Evolutionary conservation across 2,113 vertebrate species (phyloP).

Genomic region (Meleagris gallopavo): DNA sequence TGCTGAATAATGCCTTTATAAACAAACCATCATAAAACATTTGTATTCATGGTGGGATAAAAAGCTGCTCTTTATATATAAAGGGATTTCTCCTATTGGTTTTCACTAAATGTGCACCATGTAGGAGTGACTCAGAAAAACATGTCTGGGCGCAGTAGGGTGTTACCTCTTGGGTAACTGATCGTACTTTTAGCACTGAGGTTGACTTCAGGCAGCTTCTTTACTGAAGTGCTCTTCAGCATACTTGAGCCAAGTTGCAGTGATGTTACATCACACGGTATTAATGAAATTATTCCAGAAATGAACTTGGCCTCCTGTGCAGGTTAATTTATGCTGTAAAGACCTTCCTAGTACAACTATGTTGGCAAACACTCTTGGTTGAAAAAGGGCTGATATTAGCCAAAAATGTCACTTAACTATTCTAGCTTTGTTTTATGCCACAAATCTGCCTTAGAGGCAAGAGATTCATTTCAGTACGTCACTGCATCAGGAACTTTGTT

Average conservation of each 20-base stretch:
- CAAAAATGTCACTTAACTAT: background rate
- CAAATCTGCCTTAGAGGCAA: background rate
- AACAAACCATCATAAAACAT: background rate
- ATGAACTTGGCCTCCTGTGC: background rate
- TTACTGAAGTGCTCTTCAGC: conserved; percentile 27
- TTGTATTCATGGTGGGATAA: background rate
- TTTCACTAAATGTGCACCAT: background rate
- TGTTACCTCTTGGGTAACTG: conserved; percentile 55
- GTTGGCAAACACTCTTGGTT: background rate
- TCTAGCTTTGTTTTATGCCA: background rate
- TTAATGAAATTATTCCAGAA: conserved; percentile 52
- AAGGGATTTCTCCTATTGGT: conserved; percentile 7
- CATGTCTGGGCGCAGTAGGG: background rate
- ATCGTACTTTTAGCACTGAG: conserved; percentile 34
- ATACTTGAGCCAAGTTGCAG: background rate
- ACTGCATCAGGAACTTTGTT: background rate
- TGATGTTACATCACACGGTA: background rate
- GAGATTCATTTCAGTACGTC: background rate
- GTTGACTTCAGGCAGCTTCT: conserved; percentile 49
- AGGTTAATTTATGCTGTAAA: conserved; percentile 44
- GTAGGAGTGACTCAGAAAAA: conserved; percentile 45
- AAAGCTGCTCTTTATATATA: background rate
- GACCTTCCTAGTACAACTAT: background rate
- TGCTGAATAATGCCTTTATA: background rate
- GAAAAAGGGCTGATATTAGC: background rate